phyloP scores from a whole-genome alignment of 2,888 invertebrate genomes.

The Agrotis segetum region DNA sequence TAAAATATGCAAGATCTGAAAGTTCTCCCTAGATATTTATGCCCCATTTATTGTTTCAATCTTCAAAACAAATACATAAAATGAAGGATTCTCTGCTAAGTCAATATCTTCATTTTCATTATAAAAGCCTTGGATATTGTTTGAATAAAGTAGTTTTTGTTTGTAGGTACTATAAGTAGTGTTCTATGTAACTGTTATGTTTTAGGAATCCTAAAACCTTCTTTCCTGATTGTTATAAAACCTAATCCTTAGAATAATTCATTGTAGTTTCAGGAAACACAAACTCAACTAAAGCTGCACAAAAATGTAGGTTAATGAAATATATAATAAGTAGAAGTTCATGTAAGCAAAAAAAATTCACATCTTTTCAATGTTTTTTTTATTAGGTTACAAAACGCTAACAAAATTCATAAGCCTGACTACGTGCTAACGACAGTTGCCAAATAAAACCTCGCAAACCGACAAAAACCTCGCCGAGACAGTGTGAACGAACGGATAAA shows the following conservation, averaged over 20 bases:
- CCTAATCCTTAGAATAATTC: no score
- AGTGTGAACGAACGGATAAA: constrained; percentile 59
- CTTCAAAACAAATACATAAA: constrained; percentile 20
- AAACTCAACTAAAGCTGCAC: no score
- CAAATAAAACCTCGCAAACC: constrained; percentile 3
- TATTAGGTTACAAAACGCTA: not conserved
- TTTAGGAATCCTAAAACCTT: not conserved
- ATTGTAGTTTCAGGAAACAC: no score
- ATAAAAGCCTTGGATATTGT: not conserved
- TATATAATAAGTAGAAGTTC: no score
- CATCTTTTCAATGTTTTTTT: no score
- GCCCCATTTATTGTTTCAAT: constrained; percentile 10
- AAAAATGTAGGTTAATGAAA: no score
- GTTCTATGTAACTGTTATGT: no score
- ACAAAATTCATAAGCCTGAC: not conserved
- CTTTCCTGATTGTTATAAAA: no score
- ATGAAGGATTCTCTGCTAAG: not conserved
- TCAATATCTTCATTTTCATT: constrained; percentile 21
- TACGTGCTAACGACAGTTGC: constrained; percentile 11
- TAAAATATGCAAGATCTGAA: not conserved
- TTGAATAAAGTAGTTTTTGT: constrained; percentile 18
- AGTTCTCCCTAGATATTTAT: not conserved
- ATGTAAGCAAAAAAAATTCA: not conserved
- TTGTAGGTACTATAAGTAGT: not conserved
- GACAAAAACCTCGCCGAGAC: constrained; percentile 25